Evolutionary conservation across 1,140 invertebrate species (phyloP), one percentile per base, ranked within the genome.

Genomic region (Cotesia chilonis): DNA sequence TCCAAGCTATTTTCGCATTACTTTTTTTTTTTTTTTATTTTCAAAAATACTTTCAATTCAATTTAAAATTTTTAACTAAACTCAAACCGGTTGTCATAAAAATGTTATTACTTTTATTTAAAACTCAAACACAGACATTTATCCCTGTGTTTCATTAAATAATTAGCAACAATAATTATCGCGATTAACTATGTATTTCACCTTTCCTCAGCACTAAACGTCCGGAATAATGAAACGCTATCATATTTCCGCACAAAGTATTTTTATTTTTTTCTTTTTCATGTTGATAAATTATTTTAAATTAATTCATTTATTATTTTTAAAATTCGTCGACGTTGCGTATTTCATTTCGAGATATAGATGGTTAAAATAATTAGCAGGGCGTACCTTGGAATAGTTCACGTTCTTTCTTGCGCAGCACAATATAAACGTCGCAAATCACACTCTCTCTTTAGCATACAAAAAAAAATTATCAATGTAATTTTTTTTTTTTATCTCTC

Each of bases 181-280:
- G 74, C 55, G 57, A 74, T 65, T 52, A 76, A 74, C 77, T 79
- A 73, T 79, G 79, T 82, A 80, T 87, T 87, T 87, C 86, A 87
- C 86, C 86, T 81, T 87, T 87, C 86, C 86, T 87, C 86, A 87
- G 86, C 86, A 87, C 86, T 87, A 81, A 87, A 87, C 86, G 83
- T 87, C 85, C 85, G 84, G 81, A 87, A 87, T 85, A 87, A 87
- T 79, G 82, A 84, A 84, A 85, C 82, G 81, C 84, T 83, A 81
- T 76, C 78, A 78, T 83, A 79, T 85, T 84, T 85, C 84, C 83
- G 83, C 84, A 86, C 83, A 87, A 84, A 86, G 78, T 83, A 80
- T 80, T 83, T 87, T 86, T 86, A 85, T 86, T 71, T 77, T 77
- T 71, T 70, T 78, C 74, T 79, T 75, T 82, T 81, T 83, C 79